Conservation (phyloP, 2,888 invertebrate genomes). For the Nymphalis c-album region DNA sequence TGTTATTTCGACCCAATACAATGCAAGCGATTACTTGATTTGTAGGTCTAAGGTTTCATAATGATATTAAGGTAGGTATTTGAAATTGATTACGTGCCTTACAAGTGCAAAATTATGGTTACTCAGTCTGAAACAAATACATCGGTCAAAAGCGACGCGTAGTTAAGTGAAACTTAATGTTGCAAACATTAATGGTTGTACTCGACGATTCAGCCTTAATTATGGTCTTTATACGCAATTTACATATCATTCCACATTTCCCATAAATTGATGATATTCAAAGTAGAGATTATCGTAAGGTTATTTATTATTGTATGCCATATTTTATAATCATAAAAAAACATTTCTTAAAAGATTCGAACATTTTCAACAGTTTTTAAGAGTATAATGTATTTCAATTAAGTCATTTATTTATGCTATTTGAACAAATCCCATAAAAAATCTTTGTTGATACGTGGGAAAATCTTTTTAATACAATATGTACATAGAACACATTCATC, state of each 20-base stretch:
- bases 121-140: neutral
- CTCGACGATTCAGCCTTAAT: slow-evolving; percentile 45
- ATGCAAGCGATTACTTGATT: slow-evolving; percentile 59
- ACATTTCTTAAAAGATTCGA: neutral
- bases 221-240: slow-evolving; percentile 42
- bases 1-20: slow-evolving; percentile 55
- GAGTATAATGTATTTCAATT: neutral
- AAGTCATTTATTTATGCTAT: neutral
- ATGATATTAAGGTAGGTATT: slow-evolving; percentile 14
- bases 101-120: slow-evolving; percentile 4
- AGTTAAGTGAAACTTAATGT: slow-evolving; percentile 43
- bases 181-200: slow-evolving; percentile 49
- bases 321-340: neutral
- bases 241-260: slow-evolving; percentile 38
- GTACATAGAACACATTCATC: neutral
- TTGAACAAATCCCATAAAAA: neutral
- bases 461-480: neutral
- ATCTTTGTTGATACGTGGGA: neutral
- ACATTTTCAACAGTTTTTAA: neutral
- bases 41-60: slow-evolving; percentile 30
- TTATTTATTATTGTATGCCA: neutral
- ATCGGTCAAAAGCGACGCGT: neutral
- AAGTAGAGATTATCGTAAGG: neutral
- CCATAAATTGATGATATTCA: slow-evolving; percentile 13
- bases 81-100: slow-evolving; percentile 33